Evolutionary conservation across 2,797 vertebrate genomes (phyloP).

Genomic region (Sciurus vulgaris): DNA sequence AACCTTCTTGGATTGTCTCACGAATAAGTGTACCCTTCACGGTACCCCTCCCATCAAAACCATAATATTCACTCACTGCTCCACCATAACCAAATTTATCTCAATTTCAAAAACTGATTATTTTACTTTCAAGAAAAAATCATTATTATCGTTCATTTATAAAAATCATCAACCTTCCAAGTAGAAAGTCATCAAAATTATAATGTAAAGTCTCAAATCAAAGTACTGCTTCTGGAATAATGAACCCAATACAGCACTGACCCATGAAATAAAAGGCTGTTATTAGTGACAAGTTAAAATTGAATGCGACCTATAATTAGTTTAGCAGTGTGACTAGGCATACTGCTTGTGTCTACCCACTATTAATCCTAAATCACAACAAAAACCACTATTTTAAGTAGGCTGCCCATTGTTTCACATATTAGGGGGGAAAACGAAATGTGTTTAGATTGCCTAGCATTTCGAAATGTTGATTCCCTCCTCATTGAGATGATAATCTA

Average conservation of each 20-base stretch:
- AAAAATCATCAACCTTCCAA: neutral
- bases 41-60: too few relatives aligned
- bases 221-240: neutral
- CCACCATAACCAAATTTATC: neutral
- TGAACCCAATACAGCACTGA: slow-evolving; percentile 15
- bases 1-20: too few relatives aligned
- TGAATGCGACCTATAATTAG: slow-evolving; percentile 45
- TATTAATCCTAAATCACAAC: slow-evolving; percentile 54
- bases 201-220: neutral
- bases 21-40: too few relatives aligned
- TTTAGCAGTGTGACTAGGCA: neutral
- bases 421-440: neutral
- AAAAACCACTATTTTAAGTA: slow-evolving; percentile 54
- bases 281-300: slow-evolving; percentile 62
- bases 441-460: neutral
- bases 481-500: neutral
- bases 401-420: neutral
- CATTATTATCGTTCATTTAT: neutral
- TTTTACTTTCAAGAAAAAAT: slow-evolving; percentile 31
- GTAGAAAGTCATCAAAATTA: slow-evolving; percentile 16
- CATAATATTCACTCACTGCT: neutral
- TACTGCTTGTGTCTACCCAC: neutral
- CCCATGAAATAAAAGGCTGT: slow-evolving; percentile 41
- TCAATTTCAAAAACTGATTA: slow-evolving; percentile 12
- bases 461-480: slow-evolving; percentile 33